Conservation (phyloP, 2,888 invertebrate genomes). For the Helobdella robusta region DNA sequence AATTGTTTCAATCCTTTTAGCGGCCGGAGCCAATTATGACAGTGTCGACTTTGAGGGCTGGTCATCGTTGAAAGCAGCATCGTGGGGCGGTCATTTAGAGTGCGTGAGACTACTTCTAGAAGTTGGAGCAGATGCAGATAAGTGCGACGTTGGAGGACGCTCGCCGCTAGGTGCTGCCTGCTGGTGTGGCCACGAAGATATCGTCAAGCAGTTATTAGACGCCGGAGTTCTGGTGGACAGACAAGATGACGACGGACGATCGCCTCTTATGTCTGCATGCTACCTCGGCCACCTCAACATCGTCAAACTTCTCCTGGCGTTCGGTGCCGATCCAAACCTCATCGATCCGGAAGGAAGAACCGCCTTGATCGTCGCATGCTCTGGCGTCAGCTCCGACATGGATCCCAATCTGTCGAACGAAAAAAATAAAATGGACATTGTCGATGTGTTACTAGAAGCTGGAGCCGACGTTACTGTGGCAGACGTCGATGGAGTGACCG, state of each 20-base stretch:
- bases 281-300: constrained; percentile 63
- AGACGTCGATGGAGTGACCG: constrained; percentile 49
- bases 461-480: constrained; percentile 46
- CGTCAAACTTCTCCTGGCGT: constrained; percentile 52
- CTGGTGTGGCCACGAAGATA: constrained; percentile 53
- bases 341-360: constrained; percentile 85
- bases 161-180: constrained; percentile 82
- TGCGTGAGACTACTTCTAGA: constrained; percentile 43
- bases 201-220: constrained; percentile 55
- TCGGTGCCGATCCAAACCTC: constrained; percentile 52
- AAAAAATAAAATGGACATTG: constrained; percentile 39
- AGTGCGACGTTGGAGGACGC: constrained; percentile 55
- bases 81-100: constrained; percentile 79
- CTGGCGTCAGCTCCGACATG: constrained; percentile 26
- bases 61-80: constrained; percentile 63
- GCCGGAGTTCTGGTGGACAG: constrained; percentile 53
- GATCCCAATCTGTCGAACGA: no score
- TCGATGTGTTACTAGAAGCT: constrained; percentile 44
- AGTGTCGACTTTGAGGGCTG: constrained; percentile 52
- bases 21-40: constrained; percentile 42
- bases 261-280: constrained; percentile 57
- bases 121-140: constrained; percentile 42
- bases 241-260: constrained; percentile 52
- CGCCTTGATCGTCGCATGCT: constrained; percentile 61
- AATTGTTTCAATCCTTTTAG: constrained; percentile 51